A percentile compares a stretch with the other conserved stretches of the same genome.
Evolutionary conservation across 2,113 vertebrate genomes (phyloP).

Genomic region (Tachysurus fulvidraco): DNA sequence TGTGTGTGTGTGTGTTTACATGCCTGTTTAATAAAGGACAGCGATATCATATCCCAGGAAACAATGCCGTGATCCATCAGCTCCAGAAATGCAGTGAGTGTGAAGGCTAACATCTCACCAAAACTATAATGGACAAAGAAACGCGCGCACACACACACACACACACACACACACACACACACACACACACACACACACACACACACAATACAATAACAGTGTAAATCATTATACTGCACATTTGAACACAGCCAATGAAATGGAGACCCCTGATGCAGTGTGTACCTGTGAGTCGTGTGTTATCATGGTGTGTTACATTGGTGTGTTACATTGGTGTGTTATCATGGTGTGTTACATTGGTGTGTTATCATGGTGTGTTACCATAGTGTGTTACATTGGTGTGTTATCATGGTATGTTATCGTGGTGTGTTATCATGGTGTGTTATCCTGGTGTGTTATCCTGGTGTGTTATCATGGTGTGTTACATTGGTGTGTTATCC

Average conservation of each 20-base stretch:
- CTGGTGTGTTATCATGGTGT: background rate
- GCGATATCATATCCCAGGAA: slow-evolving; percentile 96
- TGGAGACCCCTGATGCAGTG: background rate
- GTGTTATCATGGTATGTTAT: background rate
- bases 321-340: too few relatives aligned
- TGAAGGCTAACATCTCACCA: slow-evolving; percentile 98
- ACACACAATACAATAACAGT: background rate
- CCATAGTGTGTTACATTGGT: background rate
- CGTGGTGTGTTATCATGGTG: background rate
- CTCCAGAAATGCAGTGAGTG: slow-evolving; percentile 97
- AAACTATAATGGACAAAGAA: slow-evolving; percentile 75
- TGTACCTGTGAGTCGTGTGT: background rate
- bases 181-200: background rate
- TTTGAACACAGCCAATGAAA: background rate
- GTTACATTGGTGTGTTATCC: background rate
- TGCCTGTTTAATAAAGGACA: slow-evolving; percentile 98
- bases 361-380: background rate
- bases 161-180: background rate
- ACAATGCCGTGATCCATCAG: slow-evolving; percentile 98
- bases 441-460: background rate
- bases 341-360: background rate
- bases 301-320: background rate
- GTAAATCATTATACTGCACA: background rate
- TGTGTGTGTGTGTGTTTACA: background rate
- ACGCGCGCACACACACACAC: slow-evolving; percentile 8